Evolutionary conservation across 37 sponge, comb jelly and placozoan genomes (phyloP).

Genomic region (Hormiphora californensis): DNA sequence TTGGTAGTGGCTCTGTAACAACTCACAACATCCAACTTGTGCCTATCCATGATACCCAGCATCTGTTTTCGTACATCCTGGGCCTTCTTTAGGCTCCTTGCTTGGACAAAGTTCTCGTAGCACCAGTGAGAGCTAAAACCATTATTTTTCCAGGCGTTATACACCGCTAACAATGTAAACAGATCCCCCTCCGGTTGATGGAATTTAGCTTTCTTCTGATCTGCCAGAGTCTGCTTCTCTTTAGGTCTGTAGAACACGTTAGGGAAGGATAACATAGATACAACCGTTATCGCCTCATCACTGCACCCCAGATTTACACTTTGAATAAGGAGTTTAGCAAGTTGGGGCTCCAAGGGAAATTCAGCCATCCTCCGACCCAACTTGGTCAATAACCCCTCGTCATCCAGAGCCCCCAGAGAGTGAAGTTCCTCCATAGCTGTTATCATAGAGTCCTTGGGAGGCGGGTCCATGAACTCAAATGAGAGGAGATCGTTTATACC

Average conservation of each 20-base stretch:
- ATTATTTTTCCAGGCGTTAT: slow-evolving; percentile 99
- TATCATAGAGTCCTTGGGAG: slow-evolving; percentile 91
- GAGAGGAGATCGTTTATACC: slow-evolving; percentile 94
- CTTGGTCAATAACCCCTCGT: slow-evolving; percentile 87
- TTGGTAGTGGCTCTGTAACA: slow-evolving; percentile 79
- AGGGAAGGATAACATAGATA: slow-evolving; percentile 95
- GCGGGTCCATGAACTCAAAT: slow-evolving; percentile 99
- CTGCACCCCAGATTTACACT: slow-evolving; percentile 90
- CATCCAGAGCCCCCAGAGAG: slow-evolving; percentile 86
- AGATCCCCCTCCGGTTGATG: slow-evolving; percentile 97
- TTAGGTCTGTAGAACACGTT: slow-evolving; percentile 98
- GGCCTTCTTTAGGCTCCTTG: slow-evolving; percentile 58
- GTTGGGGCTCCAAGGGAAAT: slow-evolving; percentile 91
- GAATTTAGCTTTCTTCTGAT: slow-evolving; percentile 92
- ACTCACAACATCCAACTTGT: slow-evolving; percentile 92
- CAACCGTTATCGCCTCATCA: slow-evolving; percentile 92
- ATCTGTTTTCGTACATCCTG: slow-evolving; percentile 95
- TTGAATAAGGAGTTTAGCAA: slow-evolving; percentile 92
- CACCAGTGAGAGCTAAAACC: slow-evolving; percentile 93
- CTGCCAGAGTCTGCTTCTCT: slow-evolving; percentile 94
- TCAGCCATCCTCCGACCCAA: slow-evolving; percentile 95
- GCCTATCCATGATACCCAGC: slow-evolving; percentile 98
- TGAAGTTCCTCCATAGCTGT: slow-evolving; percentile 95
- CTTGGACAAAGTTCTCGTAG: slow-evolving; percentile 96
- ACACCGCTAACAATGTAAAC: slow-evolving; percentile 88